These are phyloP conservation scores for Cyprinodon tularosa DNA, from an alignment of 2,113 vertebrate species.

Conservation along the genomic window DNA sequence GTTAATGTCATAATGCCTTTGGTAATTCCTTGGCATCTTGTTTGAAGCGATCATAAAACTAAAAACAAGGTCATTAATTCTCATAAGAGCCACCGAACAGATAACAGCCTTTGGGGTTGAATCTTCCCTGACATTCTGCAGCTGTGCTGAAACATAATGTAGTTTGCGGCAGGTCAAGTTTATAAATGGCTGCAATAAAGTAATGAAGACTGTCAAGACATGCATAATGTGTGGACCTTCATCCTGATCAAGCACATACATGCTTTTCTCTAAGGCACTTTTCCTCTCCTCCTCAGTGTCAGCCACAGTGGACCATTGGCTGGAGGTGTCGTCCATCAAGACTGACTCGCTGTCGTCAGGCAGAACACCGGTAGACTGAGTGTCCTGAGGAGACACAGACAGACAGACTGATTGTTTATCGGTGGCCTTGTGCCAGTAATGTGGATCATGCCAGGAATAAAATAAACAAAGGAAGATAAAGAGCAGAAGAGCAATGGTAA, in stretches of 20 bases:
- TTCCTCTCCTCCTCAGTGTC: constrained; percentile 86
- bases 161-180: background rate
- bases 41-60: background rate
- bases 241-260: constrained; percentile 77
- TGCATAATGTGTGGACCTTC: background rate
- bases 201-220: background rate
- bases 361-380: constrained; percentile 69
- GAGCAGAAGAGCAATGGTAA: constrained; percentile 47
- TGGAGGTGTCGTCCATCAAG: constrained; percentile 82
- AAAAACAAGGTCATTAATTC: background rate
- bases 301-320: constrained; percentile 77
- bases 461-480: constrained; percentile 46
- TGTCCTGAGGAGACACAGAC: constrained; percentile 57
- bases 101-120: background rate
- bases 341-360: constrained; percentile 74
- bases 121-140: constrained; percentile 1
- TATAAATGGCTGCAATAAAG: background rate
- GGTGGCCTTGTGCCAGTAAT: constrained; percentile 28
- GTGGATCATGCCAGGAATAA: constrained; percentile 38
- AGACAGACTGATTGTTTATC: constrained; percentile 37
- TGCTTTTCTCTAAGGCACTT: constrained; percentile 90
- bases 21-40: background rate
- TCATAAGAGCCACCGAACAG: background rate
- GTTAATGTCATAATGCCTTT: background rate
- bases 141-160: constrained; percentile 6